Evolutionary conservation across 1,140 invertebrate species (phyloP), one percentile per base, ranked within the genome.

Genomic region (Adelges cooleyi): DNA sequence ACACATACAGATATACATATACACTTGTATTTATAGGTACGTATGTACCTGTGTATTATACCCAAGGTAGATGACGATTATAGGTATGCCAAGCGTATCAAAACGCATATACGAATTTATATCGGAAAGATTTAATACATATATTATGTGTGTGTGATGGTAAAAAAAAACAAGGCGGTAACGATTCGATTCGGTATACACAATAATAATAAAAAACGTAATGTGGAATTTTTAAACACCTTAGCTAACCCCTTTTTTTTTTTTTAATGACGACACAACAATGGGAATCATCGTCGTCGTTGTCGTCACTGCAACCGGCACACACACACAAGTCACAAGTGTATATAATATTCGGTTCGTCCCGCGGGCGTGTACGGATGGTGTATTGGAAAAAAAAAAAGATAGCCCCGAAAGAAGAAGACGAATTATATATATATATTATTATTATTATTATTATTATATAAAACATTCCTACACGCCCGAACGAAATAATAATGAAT

Each of bases 131-230:
- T 33, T 33, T 33, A 33, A 33, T 6, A n/a, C n/a, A 33, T 33
- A 33, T 33, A 33, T 33, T 33, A 33, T 6, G 11, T 11, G 29
- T 33, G 29, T 33, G 11, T 6, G 29, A 11, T 11, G 29, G 11
- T 33, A 33, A 33, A 33, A 33, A 33, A 6, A n/a, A n/a, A 33
- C 5, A 33, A 33, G 29, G 11, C 40, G 40, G n/a, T 20, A 33
- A 6, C 40, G 56, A 62, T 62, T 62, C 56, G 56, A 48, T 62
- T 62, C 56, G 56, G 56, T 62, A 15, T 52, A 52, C 23, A 62
- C 56, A 62, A 48, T 48, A 62, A 36, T 48, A 46, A n/a, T n/a
- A n/a, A n/a, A 62, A 11, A 25, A 59, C 40, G 54, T 40, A 23
- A 33, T 40, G 40, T 59, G 40, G 56, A 62, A 48, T 62, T 62